These are phyloP conservation scores for Calcarius ornatus DNA, from an alignment of 2,113 vertebrate species.

Conservation along the genomic window DNA sequence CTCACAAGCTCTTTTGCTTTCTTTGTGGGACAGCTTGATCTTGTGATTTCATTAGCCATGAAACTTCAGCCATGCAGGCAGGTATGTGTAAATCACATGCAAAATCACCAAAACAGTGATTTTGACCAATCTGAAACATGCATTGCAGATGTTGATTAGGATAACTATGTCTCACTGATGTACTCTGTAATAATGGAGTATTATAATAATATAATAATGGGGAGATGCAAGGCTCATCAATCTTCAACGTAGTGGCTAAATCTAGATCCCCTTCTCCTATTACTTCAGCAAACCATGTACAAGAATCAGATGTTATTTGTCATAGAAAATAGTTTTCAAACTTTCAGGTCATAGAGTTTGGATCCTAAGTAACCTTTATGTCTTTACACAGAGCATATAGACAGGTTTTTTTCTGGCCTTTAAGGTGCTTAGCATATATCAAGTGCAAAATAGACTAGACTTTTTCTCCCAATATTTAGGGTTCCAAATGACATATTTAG, in stretches of 20 bases:
- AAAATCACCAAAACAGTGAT: background rate
- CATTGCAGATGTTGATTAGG: background rate
- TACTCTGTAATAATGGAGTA: background rate
- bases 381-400: background rate
- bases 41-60: background rate
- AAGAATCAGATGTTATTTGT: background rate
- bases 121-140: background rate
- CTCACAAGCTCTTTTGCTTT: background rate
- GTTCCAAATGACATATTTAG: background rate
- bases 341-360: background rate
- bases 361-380: background rate
- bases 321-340: background rate
- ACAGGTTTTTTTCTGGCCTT: background rate
- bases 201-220: too few species aligned
- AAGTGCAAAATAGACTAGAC: background rate
- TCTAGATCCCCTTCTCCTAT: background rate
- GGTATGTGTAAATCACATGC: background rate
- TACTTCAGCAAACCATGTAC: background rate
- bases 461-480: background rate
- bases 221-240: background rate
- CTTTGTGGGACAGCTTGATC: background rate
- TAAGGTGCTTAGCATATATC: background rate
- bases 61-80: background rate
- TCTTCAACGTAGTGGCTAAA: background rate
- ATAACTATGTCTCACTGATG: fast-evolving